Conservation (phyloP, 2,888 invertebrate genomes). For the Catocala sponsa region DNA sequence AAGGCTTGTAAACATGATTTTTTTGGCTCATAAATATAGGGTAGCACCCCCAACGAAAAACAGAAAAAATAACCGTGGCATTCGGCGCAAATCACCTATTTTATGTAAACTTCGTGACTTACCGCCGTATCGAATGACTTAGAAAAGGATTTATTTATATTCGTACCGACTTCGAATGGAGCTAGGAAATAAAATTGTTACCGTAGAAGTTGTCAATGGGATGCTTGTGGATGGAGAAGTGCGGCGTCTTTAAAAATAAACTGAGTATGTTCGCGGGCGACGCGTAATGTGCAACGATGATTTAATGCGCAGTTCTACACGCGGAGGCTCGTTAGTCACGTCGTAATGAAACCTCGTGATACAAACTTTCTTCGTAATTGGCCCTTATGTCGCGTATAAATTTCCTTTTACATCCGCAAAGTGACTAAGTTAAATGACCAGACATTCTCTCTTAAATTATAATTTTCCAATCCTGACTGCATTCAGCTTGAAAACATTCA, state of each 20-base stretch:
- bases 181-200: conserved; percentile 63
- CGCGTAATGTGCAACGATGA: conserved; percentile 64
- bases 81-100: conserved; percentile 85
- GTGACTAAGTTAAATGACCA: conserved; percentile 19
- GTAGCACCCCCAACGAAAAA: conserved; percentile 72
- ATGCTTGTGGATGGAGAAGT: conserved; percentile 65
- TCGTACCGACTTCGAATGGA: conserved; percentile 61
- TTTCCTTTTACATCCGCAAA: conserved; percentile 22
- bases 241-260: conserved; percentile 70
- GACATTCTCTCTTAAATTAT: conserved; percentile 20
- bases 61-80: conserved; percentile 76
- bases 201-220: conserved; percentile 70
- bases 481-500: not conserved
- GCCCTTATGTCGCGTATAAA: conserved; percentile 41
- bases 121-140: conserved; percentile 85
- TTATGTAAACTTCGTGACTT: conserved; percentile 88
- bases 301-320: conserved; percentile 64
- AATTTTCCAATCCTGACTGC: conserved; percentile 7
- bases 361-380: conserved; percentile 53
- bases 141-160: conserved; percentile 84
- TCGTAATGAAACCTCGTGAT: conserved; percentile 53
- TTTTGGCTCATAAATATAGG: conserved; percentile 72
- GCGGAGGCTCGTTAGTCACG: conserved; percentile 68
- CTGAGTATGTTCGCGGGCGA: conserved; percentile 51
- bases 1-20: conserved; percentile 82